Conservation (phyloP, 2,888 invertebrate genomes). For the Eilema depressum region DNA sequence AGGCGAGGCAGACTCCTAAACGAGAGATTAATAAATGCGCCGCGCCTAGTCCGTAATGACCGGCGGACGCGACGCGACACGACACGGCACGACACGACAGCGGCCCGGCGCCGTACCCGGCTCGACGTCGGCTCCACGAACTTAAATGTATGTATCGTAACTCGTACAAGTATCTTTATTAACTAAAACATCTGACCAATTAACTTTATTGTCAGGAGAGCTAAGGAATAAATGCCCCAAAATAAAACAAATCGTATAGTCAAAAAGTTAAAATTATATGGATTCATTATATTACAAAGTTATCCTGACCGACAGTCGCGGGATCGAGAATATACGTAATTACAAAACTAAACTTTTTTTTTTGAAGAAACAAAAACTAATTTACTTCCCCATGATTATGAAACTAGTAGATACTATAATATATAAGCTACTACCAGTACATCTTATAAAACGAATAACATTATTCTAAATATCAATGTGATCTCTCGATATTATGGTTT, state of each 20-base stretch:
- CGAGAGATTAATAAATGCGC: conserved; percentile 63
- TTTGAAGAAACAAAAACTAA: conserved; percentile 67
- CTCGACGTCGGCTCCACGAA: conserved; percentile 30
- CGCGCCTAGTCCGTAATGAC: conserved; percentile 42
- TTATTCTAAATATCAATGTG: conserved; percentile 82
- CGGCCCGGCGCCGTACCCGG: conserved; percentile 14
- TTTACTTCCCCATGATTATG: conserved; percentile 73
- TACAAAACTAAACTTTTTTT: conserved; percentile 66
- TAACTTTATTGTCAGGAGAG: conserved; percentile 77
- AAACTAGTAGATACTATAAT: conserved; percentile 75
- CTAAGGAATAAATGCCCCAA: conserved; percentile 79
- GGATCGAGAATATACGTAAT: conserved; percentile 66
- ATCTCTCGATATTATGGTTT: conserved; percentile 77
- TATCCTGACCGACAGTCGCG: conserved; percentile 75
- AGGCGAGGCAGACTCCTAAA: conserved; percentile 78
- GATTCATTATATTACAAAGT: conserved; percentile 70
- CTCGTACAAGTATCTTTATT: conserved; percentile 78
- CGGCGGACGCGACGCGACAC: conserved; percentile 16
- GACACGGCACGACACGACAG: not conserved
- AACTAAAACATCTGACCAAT: conserved; percentile 79
- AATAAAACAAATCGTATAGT: conserved; percentile 75
- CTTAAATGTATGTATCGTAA: conserved; percentile 40
- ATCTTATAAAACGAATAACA: conserved; percentile 83
- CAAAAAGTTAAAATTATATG: conserved; percentile 77
- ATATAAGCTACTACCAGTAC: conserved; percentile 78